Evolutionary conservation across 2,797 vertebrate genomes (phyloP).

Genomic region (Coracias cyanogaster): DNA sequence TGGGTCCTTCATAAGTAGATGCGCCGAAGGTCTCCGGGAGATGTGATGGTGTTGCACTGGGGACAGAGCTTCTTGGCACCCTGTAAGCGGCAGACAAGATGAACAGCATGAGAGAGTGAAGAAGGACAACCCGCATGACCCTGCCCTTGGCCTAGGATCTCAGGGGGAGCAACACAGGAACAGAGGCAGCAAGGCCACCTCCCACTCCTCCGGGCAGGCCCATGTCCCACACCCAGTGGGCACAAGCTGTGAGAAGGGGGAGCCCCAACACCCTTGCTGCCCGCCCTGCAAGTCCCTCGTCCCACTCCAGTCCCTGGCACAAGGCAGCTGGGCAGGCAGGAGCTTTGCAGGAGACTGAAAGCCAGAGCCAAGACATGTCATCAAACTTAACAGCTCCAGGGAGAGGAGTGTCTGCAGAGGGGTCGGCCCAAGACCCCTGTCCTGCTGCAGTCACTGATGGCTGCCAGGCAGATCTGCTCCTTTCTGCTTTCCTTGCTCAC

Average conservation of each 20-base stretch:
- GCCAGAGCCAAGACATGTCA: background rate
- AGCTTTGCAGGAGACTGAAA: background rate
- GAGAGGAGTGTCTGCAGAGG: background rate
- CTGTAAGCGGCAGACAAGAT: constrained; percentile 73
- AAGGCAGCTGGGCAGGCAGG: background rate
- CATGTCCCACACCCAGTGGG: background rate
- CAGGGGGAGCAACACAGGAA: background rate
- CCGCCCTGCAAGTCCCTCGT: background rate
- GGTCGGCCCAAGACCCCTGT: accelerated
- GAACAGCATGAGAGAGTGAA: background rate
- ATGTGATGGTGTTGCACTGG: constrained; percentile 99
- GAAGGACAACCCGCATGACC: background rate
- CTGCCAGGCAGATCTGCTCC: background rate
- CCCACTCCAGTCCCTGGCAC: background rate
- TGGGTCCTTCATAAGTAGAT: constrained; percentile 94
- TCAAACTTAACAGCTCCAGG: background rate
- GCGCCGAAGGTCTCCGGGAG: constrained; percentile 95
- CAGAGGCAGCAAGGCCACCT: background rate
- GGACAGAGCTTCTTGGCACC: constrained; percentile 99
- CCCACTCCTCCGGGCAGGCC: background rate
- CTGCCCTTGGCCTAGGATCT: background rate
- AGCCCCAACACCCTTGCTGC: background rate
- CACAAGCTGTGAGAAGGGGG: background rate
- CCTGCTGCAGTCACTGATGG: accelerated
- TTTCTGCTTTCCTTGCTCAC: background rate